Base-by-base conservation (phyloP, 2,113 vertebrate species). In the Ramphastos sulfuratus region DNA sequence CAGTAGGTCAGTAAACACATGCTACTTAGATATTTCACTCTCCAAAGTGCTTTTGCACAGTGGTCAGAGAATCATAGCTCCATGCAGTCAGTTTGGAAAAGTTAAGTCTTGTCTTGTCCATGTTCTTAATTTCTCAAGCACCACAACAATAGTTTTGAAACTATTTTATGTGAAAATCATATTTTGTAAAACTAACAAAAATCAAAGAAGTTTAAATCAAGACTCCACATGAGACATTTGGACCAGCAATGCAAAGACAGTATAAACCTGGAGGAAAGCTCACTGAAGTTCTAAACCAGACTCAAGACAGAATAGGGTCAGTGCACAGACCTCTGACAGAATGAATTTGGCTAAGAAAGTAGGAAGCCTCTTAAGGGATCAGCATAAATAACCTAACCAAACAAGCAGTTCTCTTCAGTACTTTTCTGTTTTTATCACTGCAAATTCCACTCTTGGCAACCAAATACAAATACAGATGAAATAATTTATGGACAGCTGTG, bases 301-400 rank as follows among this genome's bases (percentile, higher is more conserved):
- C 28, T 59, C 0, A 4, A 73, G 75, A 83, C 73, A 87, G 82
- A 96, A 85, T 4, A 70, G 21, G 72, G 82, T 73, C 90, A 88
- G 33, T 12, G 17, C 56, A 67, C 19, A 93, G 82, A 73, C 46
- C 67, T 77, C 88, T 94, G 85, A 82, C 82, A 91, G 63, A 59
- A 74, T 20, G 3, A 37, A 81, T 83, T 37, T 82, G 39, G 18
- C 75, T 77, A 42, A 55, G 48, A 37, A 60, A 55, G 15, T 1
- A 71, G 52, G 17, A 90, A 86, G 73, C 6, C 8, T 87, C 55
- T 56, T 73, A 28, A 67, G 27, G 65, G 31, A 80, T 42, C 42
- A 59, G 33, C 33, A 56, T 24, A 75, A 89, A 74, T 8, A 60
- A 79, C 9, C 24, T 23, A 28, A 64, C 9, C n/a, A 73, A 65